Base-by-base conservation (phyloP, 2,888 invertebrate species). In the Erebia aethiops region DNA sequence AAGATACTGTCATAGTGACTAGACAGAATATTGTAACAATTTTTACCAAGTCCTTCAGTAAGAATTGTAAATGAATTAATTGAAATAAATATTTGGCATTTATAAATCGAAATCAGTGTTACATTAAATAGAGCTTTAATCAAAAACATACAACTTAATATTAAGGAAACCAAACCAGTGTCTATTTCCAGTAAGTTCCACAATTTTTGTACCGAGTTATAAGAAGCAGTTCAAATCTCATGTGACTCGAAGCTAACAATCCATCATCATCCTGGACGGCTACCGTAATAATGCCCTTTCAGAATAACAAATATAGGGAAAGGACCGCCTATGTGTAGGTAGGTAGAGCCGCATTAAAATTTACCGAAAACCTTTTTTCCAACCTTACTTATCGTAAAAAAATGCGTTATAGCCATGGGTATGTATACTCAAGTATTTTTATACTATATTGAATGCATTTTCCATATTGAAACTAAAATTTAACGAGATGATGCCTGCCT, bases 251-350 rank as follows among this genome's bases (percentile, higher is more conserved):
- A 78, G 82, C 84, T 82, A 81, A 85, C 90, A 83, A 92, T 92
- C 92, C 91, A 92, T 92, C 92, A 92, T 91, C 86, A 87, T 88
- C 84, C 84, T 79, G 79, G 83, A 79, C 82, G 83, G 82, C 84
- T 80, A 81, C 82, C 83, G 82, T 87, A 87, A 88, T 89, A 89
- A 89, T 87, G 84, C 83, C 79, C 80, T 77, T 75, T 78, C 82
- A 78, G 86, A 87, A 84, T 85, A 85, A 81, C 80, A 78, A 83
- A 80, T 77, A 76, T 69, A 76, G 70, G 72, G 75, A 70, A 73
- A 71, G 67, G 71, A 71, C 66, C 69, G 64, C 60, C 60, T 67
- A 35, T 71, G 69, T 71, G 49, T 52, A 52, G 26, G 58, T 16
- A 35, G 35, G 35, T 35, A 35, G 54, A 67, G 49, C 51, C 72